Evolutionary conservation across 2,113 vertebrate genomes (phyloP).

Genomic region (Ictidomys tridecemlineatus): DNA sequence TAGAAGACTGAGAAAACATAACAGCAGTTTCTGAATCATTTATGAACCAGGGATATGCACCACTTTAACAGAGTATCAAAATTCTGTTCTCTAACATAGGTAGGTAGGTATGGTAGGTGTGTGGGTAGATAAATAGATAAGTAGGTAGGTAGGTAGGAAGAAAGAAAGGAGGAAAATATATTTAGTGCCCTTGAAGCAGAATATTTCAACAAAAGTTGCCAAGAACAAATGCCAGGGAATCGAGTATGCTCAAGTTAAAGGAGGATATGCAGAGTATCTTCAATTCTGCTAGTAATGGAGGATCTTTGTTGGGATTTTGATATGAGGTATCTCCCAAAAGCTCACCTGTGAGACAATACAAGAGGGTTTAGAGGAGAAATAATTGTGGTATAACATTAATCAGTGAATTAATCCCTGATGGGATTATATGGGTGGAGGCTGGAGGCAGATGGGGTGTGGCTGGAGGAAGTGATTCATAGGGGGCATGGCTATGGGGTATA

Average conservation of each 20-base stretch:
- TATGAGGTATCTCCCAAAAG: no score
- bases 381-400: no score
- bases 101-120: not conserved
- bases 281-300: not conserved
- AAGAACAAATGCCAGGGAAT: not conserved
- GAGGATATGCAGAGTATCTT: not conserved
- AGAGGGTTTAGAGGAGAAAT: no score
- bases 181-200: not conserved
- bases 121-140: no score
- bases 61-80: not conserved
- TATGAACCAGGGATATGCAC: not conserved
- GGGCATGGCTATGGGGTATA: no score
- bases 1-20: slow-evolving; percentile 30
- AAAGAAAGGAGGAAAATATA: not conserved
- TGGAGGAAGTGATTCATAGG: no score
- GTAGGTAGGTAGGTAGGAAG: no score
- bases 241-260: not conserved
- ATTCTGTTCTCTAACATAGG: not conserved
- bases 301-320: no score
- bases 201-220: not conserved
- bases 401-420: no score
- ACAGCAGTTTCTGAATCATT: not conserved
- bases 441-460: no score
- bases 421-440: no score
- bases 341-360: no score